Base-by-base conservation (phyloP, 2,113 vertebrate species). In the Hemichromis elongatus region DNA sequence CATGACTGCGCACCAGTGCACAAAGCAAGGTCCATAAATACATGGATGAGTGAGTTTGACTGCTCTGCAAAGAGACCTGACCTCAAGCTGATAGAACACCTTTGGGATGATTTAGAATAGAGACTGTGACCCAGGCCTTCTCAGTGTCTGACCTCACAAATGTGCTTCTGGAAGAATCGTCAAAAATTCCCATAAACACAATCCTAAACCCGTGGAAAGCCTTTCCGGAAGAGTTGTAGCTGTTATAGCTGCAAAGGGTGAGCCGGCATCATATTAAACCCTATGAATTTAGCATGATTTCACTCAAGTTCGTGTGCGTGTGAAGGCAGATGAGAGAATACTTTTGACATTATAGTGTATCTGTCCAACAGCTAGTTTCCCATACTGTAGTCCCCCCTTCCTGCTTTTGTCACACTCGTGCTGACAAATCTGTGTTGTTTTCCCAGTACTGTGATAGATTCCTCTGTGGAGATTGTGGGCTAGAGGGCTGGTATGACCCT, bases 401-500 rank as follows among this genome's bases (percentile, higher is more conserved):
- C 55, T 84, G 9, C 40, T 61, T 9, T 53, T 63, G 35, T 68
- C 13, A 40, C 52, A 70, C 73, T 57, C 16, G 37, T 40, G 77
- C 53, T 81, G 87, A 89, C 80, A 63, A 81, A 83, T 57, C 77
- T 1, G 7, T 89, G 91, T 90, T 87, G 88, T 91, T 92, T 92
- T 92, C 50, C 73, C 91, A 86, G 70, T 53, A 87, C 84, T 85
- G 55, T 92, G 93, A 88, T 86, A 86, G 70, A 92, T 93, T 91
- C 84, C 79, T 92, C 68, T 56, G 59, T 85, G 85, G 90, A 90
- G 87, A 78, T 88, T 90, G 88, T 5, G 93, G 89, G 45, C 88
- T 92, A 56, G 80, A 88, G 88, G 54, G 53, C 28, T 63, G 33
- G n/a, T 93, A 89, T 10, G 83, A 93, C 37, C 77, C 82, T 85